Evolutionary conservation across 2,113 vertebrate genomes (phyloP).

Genomic region (Rhynchomys soricoides): DNA sequence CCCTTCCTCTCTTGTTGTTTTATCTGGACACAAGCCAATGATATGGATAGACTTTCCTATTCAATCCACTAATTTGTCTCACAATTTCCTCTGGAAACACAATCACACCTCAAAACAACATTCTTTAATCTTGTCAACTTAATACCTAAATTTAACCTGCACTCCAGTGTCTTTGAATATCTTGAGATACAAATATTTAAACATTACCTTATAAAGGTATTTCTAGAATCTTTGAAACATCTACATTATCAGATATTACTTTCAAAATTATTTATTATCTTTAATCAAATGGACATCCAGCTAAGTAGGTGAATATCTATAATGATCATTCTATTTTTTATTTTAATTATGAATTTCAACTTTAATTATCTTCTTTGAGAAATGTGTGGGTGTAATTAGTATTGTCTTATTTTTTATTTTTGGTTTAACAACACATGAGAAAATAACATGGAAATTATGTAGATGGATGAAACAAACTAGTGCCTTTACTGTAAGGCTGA

Average conservation of each 20-base stretch:
- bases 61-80: neutral
- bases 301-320: slow-evolving; percentile 9
- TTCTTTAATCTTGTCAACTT: neutral
- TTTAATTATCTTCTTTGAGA: neutral
- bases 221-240: neutral
- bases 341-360: slow-evolving; percentile 23
- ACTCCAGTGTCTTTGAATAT: neutral
- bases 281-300: neutral
- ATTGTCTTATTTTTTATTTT: neutral
- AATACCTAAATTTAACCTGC: neutral
- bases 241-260: neutral
- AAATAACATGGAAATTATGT: neutral
- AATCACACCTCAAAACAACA: neutral
- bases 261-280: slow-evolving; percentile 51
- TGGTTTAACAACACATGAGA: neutral
- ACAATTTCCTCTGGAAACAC: neutral
- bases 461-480: neutral
- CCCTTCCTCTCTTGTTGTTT: neutral
- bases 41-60: neutral
- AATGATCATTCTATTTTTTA: neutral
- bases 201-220: neutral
- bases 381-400: neutral
- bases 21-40: neutral
- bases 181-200: neutral
- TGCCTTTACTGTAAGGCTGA: slow-evolving; percentile 28